Base-by-base conservation (phyloP, 2,797 vertebrate genomes). In the Staurois parvus region DNA sequence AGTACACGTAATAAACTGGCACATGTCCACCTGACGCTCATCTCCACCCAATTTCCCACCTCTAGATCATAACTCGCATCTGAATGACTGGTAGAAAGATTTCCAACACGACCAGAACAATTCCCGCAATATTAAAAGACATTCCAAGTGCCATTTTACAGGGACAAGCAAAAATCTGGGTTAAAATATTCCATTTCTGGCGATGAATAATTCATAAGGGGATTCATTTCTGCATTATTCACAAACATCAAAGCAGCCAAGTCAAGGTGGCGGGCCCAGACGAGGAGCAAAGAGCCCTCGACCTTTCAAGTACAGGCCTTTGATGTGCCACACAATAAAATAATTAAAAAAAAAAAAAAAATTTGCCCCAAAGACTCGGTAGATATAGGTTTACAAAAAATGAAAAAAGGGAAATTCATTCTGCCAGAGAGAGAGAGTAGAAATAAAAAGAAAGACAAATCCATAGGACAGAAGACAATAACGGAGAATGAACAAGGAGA, bases 291-390 rank as follows among this genome's bases (percentile, higher is more conserved):
- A 24, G 72, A 66, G 70, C 73, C 66, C 4, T 13, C 72, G 84
- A 89, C 87, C 88, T 91, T 87, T 89, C 87, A 88, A 89, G 89
- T 86, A 84, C 72, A 15, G 62, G 32, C 88, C 76, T 91, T 89
- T 91, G 90, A 92, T 91, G 90, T 89, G 89, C 88, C 83, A 77
- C 83, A 68, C 86, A 87, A 88, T 34, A 62, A 6, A 64, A 77
- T 70, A 10, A 83, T 48, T 45, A 56, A 80, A 76, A 76, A 79
- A 87, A 79, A 84, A 66, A 7, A 66, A 6, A 59, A 74, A 72
- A 32, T 26, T 52, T 88, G 88, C 90, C 90, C 85, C 34, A 21
- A 72, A 72, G 76, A 72, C 84, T 80, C 28, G 10, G 83, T 45
- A 89, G 12, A 29, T 28, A 45, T 8, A 10, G 15, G 29, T 68